Conservation (phyloP, 2,113 vertebrate species). For the Setophaga coronata region DNA sequence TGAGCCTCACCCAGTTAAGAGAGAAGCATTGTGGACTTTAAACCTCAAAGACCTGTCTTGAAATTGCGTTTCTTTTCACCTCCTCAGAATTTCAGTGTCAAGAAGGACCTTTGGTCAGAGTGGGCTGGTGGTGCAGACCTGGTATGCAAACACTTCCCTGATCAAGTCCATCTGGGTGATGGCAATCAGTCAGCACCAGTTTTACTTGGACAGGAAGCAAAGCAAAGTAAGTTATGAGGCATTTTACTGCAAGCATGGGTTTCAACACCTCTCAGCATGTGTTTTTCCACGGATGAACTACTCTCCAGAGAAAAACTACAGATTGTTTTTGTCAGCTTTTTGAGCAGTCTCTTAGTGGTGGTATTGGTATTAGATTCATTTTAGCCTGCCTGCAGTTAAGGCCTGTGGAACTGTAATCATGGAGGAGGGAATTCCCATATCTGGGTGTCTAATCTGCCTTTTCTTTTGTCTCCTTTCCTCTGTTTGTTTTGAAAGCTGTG, state of each 20-base stretch:
- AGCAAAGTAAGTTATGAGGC: conserved; percentile 87
- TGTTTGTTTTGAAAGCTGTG: conserved; percentile 2
- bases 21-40: neutral
- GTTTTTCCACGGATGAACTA: neutral
- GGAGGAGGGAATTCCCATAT: neutral
- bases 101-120: conserved; percentile 93
- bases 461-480: neutral
- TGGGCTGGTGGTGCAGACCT: conserved; percentile 90
- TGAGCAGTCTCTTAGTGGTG: neutral
- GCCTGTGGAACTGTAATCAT: neutral
- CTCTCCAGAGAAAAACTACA: neutral
- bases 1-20: neutral
- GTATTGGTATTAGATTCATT: neutral
- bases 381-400: neutral
- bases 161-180: conserved; percentile 99
- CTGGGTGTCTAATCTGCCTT: neutral
- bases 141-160: conserved; percentile 97
- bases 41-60: neutral
- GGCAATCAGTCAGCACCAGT: conserved; percentile 99
- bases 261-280: neutral
- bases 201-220: conserved; percentile 97
- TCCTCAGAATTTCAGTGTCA: conserved; percentile 85
- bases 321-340: neutral
- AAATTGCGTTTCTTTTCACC: neutral
- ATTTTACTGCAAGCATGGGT: neutral